phyloP scores from a whole-genome alignment of 2,888 invertebrate genomes.

The Callimorpha dominula region DNA sequence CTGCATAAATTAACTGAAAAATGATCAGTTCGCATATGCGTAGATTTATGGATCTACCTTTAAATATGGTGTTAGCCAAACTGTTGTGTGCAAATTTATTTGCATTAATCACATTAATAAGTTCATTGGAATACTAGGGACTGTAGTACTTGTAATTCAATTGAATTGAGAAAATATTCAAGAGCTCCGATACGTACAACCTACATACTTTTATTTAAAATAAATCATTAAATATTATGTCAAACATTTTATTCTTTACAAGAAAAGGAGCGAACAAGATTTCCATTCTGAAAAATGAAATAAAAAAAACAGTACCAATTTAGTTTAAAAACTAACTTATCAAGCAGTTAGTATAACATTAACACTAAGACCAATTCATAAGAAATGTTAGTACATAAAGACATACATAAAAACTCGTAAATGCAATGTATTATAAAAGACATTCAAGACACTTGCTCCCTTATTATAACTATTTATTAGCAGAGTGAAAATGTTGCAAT shows the following conservation, averaged over 20 bases:
- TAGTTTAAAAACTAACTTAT: neutral
- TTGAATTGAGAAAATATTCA: neutral
- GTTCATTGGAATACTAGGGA: neutral
- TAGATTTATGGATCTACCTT: neutral
- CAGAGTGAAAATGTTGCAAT: neutral
- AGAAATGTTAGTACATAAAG: slow-evolving; percentile 45
- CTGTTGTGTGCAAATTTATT: neutral
- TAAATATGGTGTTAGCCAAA: neutral
- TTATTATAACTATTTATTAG: neutral
- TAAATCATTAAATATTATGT: neutral
- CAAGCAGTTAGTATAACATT: slow-evolving; percentile 22
- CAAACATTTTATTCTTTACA: neutral
- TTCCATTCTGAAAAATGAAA: no score
- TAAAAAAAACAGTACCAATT: neutral
- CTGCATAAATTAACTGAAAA: no score
- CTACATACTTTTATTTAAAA: neutral
- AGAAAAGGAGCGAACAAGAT: neutral
- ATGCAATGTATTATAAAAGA: slow-evolving; percentile 70
- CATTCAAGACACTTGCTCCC: slow-evolving; percentile 26
- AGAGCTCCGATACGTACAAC: neutral
- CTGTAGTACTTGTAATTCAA: neutral
- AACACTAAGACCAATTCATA: slow-evolving; percentile 12
- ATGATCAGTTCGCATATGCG: no score
- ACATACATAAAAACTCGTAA: slow-evolving; percentile 48
- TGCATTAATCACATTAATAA: neutral